Evolutionary conservation across 2,113 vertebrate species (phyloP).

Genomic region (Apistogramma diplotaenia): DNA sequence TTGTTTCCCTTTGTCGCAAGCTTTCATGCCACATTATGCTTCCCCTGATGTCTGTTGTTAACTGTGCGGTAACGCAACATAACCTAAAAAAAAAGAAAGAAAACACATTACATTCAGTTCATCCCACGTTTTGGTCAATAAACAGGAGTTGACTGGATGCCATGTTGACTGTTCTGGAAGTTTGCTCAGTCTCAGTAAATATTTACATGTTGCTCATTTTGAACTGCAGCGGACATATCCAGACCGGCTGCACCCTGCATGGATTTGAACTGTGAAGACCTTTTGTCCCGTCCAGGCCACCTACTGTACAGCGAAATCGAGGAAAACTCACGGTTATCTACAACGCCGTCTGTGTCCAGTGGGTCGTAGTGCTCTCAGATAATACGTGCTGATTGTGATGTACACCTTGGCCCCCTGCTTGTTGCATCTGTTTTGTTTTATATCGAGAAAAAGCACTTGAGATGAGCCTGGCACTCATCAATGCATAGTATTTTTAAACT

Average conservation of each 20-base stretch:
- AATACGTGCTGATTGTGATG: not conserved
- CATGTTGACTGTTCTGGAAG: conserved; percentile 32
- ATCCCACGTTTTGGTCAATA: conserved; percentile 15
- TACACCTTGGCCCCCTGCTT: not conserved
- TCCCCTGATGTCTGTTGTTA: not conserved
- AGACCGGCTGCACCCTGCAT: conserved; percentile 9
- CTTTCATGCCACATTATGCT: not conserved
- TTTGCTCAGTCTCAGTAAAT: conserved; percentile 56
- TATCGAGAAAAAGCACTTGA: conserved; percentile 14
- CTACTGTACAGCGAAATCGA: not conserved
- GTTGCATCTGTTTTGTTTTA: not conserved
- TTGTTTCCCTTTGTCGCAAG: not conserved
- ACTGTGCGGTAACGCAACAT: not conserved
- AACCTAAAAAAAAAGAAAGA: not conserved
- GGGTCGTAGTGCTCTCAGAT: not conserved
- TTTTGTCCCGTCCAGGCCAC: conserved; percentile 40
- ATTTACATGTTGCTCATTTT: conserved; percentile 57
- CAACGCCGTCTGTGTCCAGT: not conserved
- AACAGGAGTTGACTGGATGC: not conserved
- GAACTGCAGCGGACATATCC: conserved; percentile 16
- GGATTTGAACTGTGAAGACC: conserved; percentile 38
- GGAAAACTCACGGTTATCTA: not conserved
- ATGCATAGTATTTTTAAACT: not conserved
- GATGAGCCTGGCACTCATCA: not conserved
- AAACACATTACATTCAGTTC: conserved; percentile 4